Evolutionary conservation across 1,140 invertebrate species (phyloP).

Genomic region (Brachystomella parvula): DNA sequence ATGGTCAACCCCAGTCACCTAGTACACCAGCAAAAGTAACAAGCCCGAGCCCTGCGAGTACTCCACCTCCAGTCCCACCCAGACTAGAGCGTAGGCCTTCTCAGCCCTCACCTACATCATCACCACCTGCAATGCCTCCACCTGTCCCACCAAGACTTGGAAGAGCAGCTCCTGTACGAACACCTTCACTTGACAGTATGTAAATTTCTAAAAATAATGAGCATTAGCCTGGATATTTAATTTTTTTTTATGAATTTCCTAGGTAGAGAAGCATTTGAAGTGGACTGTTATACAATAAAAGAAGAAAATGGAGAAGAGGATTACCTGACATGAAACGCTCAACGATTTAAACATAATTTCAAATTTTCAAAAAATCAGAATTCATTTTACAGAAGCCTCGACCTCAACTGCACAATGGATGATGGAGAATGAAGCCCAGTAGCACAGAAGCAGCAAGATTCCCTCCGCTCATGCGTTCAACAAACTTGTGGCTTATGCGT

Average conservation of each 20-base stretch:
- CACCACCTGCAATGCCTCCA: constrained; percentile 34
- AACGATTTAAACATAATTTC: too few species aligned
- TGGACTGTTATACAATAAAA: constrained; percentile 39
- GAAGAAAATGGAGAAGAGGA: constrained; percentile 39
- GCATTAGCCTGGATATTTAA: not conserved
- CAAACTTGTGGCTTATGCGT: too few species aligned
- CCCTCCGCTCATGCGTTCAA: too few species aligned
- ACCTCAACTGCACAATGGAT: too few species aligned
- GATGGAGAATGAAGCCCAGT: too few species aligned
- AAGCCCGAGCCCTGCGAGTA: constrained; percentile 23
- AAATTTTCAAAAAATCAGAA: too few species aligned
- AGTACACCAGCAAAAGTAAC: constrained; percentile 34
- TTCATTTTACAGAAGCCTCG: too few species aligned
- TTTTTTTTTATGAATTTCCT: constrained; percentile 15
- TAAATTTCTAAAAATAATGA: not conserved
- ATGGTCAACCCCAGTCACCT: constrained; percentile 9
- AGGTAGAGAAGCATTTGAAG: constrained; percentile 38
- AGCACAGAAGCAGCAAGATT: too few species aligned
- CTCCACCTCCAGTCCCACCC: constrained; percentile 36
- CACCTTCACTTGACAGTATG: constrained; percentile 36
- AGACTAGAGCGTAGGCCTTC: constrained; percentile 33
- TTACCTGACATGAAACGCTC: constrained; percentile 30
- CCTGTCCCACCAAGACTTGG: constrained; percentile 35
- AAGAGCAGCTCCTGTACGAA: constrained; percentile 35
- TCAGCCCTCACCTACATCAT: constrained; percentile 33